These are phyloP conservation scores for Platycheirus albimanus DNA, from an alignment of 2,888 invertebrate species.

Conservation along the genomic window DNA sequence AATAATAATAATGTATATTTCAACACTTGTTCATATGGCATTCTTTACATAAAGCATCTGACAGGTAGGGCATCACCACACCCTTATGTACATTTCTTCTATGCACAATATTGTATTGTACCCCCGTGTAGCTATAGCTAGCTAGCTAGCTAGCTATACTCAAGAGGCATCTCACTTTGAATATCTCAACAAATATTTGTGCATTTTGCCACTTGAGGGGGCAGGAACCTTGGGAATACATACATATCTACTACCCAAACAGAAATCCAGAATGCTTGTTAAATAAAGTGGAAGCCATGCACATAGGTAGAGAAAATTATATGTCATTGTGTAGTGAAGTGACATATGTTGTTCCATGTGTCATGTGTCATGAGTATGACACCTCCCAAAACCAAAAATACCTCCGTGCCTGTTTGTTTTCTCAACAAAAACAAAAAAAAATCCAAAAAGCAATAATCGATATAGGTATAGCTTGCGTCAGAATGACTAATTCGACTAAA, in stretches of 20 bases:
- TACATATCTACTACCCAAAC: too few species aligned
- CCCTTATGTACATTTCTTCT: conserved; percentile 30
- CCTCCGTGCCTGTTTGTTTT: background rate
- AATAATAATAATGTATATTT: conserved; percentile 50
- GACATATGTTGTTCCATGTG: conserved; percentile 31
- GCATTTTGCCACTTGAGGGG: conserved; percentile 37
- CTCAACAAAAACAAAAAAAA: conserved; percentile 16
- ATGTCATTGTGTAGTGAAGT: conserved; percentile 17
- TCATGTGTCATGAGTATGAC: conserved; percentile 10
- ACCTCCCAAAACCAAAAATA: conserved; percentile 13
- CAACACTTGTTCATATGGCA: conserved; percentile 62
- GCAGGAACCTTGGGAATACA: conserved; percentile 22
- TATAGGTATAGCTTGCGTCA: conserved; percentile 47
- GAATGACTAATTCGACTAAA: conserved; percentile 14
- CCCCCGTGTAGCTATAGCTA: background rate
- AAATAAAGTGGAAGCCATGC: too few species aligned
- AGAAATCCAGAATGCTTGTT: conserved; percentile 8
- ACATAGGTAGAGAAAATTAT: too few species aligned
- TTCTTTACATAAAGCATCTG: conserved; percentile 9
- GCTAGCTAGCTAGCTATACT: background rate
- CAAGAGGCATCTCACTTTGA: conserved; percentile 31
- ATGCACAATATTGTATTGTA: conserved; percentile 1
- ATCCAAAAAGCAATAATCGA: conserved; percentile 24
- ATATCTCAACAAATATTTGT: conserved; percentile 61
- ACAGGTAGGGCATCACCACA: conserved; percentile 38